phyloP scores from a whole-genome alignment of 2,797 vertebrate species.

The Poeciliopsis presidionis region DNA sequence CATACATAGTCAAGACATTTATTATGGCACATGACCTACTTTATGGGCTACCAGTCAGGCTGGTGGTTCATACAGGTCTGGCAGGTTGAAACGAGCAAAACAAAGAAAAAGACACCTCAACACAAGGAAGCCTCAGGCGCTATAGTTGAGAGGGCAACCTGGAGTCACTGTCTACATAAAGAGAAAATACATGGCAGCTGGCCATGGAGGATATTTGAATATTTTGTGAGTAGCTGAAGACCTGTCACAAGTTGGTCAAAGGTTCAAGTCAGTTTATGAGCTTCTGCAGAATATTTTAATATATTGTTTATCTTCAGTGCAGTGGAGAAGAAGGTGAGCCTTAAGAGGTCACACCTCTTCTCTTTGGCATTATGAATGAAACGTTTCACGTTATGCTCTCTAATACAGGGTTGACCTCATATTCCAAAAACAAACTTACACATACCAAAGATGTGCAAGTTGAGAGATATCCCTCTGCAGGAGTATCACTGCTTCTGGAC shows the following conservation, averaged over 20 bases:
- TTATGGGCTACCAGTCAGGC: constrained; percentile 21
- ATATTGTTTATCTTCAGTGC: background rate
- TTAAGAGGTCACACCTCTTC: background rate
- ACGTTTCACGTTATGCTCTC: background rate
- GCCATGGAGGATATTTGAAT: background rate
- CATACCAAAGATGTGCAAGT: background rate
- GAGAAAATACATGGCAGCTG: constrained; percentile 22
- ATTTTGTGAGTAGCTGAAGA: background rate
- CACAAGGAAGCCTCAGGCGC: constrained; percentile 14
- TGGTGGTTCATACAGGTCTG: constrained; percentile 32
- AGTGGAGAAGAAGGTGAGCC: background rate
- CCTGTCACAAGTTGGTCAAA: background rate
- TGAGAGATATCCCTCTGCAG: background rate
- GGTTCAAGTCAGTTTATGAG: background rate
- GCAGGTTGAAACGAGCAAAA: constrained; percentile 32
- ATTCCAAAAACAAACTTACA: background rate
- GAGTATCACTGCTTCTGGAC: background rate
- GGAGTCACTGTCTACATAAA: background rate
- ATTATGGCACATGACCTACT: constrained; percentile 29
- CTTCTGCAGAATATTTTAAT: background rate
- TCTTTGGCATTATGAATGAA: background rate
- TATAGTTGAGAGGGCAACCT: background rate
- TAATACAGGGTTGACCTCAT: background rate
- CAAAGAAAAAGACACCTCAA: constrained; percentile 21
- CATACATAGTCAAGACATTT: constrained; percentile 39